Conservation (phyloP, 2,888 invertebrate species). For the Digitonthophagus gazella region DNA sequence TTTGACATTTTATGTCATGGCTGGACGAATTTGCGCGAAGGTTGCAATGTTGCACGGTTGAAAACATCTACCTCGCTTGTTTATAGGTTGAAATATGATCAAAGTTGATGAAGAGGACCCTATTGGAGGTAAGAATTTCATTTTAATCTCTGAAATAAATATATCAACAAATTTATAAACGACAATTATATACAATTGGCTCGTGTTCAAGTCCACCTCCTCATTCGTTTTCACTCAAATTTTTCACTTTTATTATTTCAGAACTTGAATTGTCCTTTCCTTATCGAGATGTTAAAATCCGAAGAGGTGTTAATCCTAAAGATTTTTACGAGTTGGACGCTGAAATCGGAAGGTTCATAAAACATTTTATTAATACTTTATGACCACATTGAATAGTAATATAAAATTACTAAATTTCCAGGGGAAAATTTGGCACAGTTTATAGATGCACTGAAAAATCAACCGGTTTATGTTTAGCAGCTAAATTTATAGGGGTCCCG, state of each 20-base stretch:
- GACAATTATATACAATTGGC: slow-evolving; percentile 28
- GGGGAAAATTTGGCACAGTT: slow-evolving; percentile 97
- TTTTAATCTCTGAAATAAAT: not conserved
- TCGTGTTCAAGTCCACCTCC: slow-evolving; percentile 21
- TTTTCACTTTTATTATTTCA: slow-evolving; percentile 42
- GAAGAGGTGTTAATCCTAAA: slow-evolving; percentile 81
- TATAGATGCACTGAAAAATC: slow-evolving; percentile 86
- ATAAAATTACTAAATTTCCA: slow-evolving; percentile 50
- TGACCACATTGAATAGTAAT: not conserved
- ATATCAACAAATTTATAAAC: not conserved
- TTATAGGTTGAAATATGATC: slow-evolving; percentile 63
- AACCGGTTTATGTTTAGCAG: slow-evolving; percentile 79
- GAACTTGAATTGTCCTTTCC: slow-evolving; percentile 88
- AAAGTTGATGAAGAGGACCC: slow-evolving; percentile 89
- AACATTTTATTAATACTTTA: not conserved
- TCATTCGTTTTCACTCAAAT: not conserved
- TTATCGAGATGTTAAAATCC: slow-evolving; percentile 80
- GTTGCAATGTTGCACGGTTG: not conserved
- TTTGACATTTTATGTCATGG: not conserved
- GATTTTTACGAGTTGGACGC: slow-evolving; percentile 82
- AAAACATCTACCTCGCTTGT: slow-evolving; percentile 3
- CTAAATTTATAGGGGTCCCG: slow-evolving; percentile 86
- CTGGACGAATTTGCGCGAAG: not conserved
- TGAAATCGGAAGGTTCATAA: slow-evolving; percentile 85
- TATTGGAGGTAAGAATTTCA: slow-evolving; percentile 71